Base-by-base conservation (phyloP, 2,888 invertebrate species). In the Apotomis betuletana region DNA sequence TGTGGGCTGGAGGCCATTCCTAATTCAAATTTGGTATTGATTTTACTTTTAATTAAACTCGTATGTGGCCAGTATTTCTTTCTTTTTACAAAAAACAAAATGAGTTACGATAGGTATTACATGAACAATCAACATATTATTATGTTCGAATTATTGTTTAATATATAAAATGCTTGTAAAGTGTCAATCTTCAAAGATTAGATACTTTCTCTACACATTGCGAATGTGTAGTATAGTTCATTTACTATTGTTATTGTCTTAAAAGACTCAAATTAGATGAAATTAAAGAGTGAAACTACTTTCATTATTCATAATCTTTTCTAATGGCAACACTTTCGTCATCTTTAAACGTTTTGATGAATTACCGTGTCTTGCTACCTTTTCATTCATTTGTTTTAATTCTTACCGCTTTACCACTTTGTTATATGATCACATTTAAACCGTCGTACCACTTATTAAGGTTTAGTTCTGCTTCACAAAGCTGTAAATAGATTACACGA, bases 1-100 rank as follows among this genome's bases (percentile, higher is more conserved):
- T 92, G 92, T 92, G 92, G 92, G 92, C 83, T 85, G 89, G 90
- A 92, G 92, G 92, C 90, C 90, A 88, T 80, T 76, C 73, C 81
- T 81, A 78, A 76, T 73, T 69, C 82, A 68, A 72, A 68, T 62
- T 72, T 46, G 38, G 72, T 72, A 68, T 72, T 72, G 72, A 72
- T 68, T 72, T 72, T 72, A 54, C 63, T 59, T 68, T 72, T 72
- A 72, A 72, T 72, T 72, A 1, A 54, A 59, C 63, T 72, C 52
- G 13, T 46, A 44, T 46, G 12, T 36, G 27, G 67, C 62, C 62
- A 67, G 62, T 61, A 13, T 61, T 41, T 5, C 6, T 41, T 41
- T 41, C 4, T 41, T 41, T 41, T 41, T 41, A 41, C 41, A 41
- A 27, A 27, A 27, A 27, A 27, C 2, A 27, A 27, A 27, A n/a